These are phyloP conservation scores for Asobara japonica DNA, from an alignment of 1,140 invertebrate genomes.

Conservation along the genomic window DNA sequence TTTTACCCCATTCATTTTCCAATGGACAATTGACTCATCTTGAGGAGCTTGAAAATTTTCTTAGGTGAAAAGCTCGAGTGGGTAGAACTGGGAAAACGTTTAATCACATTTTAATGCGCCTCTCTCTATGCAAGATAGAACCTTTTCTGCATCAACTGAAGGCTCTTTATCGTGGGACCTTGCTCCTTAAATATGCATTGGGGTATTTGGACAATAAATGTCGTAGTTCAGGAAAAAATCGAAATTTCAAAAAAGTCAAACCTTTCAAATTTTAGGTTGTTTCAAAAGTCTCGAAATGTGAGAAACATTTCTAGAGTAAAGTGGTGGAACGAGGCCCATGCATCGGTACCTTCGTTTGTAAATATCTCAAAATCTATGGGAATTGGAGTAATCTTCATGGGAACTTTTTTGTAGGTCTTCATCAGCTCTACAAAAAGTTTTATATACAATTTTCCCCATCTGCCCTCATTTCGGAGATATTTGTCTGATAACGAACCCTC, in stretches of 20 bases:
- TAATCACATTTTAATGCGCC: slow-evolving; percentile 35
- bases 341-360: too few relatives aligned
- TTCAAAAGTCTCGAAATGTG: too few relatives aligned
- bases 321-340: neutral
- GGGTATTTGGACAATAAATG: neutral
- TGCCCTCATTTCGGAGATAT: too few relatives aligned
- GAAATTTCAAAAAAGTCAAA: too few relatives aligned
- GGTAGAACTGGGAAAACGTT: neutral
- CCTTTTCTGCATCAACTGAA: slow-evolving; percentile 8
- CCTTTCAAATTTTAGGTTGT: too few relatives aligned
- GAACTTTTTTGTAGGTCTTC: too few relatives aligned
- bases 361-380: too few relatives aligned
- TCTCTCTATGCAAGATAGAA: slow-evolving; percentile 32
- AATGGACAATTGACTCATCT: neutral
- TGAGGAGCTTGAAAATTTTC: neutral
- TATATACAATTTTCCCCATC: too few relatives aligned
- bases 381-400: too few relatives aligned
- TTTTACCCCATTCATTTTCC: neutral
- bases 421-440: too few relatives aligned
- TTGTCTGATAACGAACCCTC: too few relatives aligned
- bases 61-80: neutral
- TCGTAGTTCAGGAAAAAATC: neutral
- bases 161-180: neutral
- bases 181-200: neutral
- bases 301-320: too few relatives aligned